phyloP scores from a whole-genome alignment of 1,140 invertebrate species.

The Diorhabda carinulata region DNA sequence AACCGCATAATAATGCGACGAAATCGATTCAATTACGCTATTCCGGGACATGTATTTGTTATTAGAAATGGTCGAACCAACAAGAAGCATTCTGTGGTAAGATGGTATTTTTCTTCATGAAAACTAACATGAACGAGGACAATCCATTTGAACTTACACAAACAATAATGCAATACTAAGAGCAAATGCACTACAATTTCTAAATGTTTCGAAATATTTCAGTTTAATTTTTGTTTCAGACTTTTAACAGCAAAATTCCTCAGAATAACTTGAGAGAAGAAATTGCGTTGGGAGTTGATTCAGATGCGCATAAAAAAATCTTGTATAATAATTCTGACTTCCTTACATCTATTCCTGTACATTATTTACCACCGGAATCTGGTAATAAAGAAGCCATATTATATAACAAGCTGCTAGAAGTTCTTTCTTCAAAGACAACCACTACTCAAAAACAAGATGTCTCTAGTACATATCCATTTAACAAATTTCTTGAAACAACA shows the following conservation, averaged over 20 bases:
- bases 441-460: conserved; percentile 18
- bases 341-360: conserved; percentile 14
- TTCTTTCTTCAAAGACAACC: conserved; percentile 31
- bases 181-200: no score
- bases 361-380: not conserved
- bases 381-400: conserved; percentile 32
- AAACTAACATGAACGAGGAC: no score
- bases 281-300: conserved; percentile 28
- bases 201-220: no score
- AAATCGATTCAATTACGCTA: conserved; percentile 39
- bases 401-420: conserved; percentile 33
- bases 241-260: conserved; percentile 14
- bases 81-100: not conserved
- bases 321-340: conserved; percentile 33
- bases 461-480: not conserved
- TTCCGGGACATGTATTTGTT: conserved; percentile 43
- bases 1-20: conserved; percentile 26
- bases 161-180: no score
- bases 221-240: conserved; percentile 3
- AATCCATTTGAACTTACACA: no score
- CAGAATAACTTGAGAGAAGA: conserved; percentile 26
- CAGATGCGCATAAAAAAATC: conserved; percentile 36
- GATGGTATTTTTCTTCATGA: not conserved
- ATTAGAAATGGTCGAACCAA: conserved; percentile 26
- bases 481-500: not conserved